A percentile compares a stretch with the other conserved stretches of the same genome.
These are phyloP conservation scores for Ceratina calcarata DNA, from an alignment of 1,140 invertebrate species.

Conservation along the genomic window DNA sequence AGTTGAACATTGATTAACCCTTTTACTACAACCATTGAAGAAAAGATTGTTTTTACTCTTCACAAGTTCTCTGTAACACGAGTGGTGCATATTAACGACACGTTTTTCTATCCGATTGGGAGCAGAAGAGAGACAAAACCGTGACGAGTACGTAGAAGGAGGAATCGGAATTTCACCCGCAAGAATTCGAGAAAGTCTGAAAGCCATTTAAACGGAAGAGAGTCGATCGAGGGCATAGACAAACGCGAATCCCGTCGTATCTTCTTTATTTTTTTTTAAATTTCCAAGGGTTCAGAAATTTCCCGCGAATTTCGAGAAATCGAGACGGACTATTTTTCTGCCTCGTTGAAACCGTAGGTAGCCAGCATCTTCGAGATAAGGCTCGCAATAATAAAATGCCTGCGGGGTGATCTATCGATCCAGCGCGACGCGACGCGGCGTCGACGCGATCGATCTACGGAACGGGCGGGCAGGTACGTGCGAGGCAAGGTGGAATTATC, in stretches of 20 bases:
- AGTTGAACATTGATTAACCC: too few species aligned
- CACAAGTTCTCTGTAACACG: too few species aligned
- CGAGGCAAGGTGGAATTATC: constrained; percentile 73
- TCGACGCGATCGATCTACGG: constrained; percentile 55
- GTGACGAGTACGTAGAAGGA: not conserved
- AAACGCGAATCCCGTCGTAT: constrained; percentile 54
- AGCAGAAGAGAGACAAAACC: too few species aligned
- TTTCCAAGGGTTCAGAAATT: constrained; percentile 57
- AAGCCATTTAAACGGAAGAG: not conserved
- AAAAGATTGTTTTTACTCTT: too few species aligned
- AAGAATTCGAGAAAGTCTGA: constrained; percentile 32
- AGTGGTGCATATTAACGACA: too few species aligned
- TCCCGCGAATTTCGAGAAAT: constrained; percentile 61
- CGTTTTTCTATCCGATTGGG: too few species aligned
- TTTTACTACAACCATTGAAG: too few species aligned
- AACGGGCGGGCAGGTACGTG: constrained; percentile 39
- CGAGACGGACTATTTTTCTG: constrained; percentile 54
- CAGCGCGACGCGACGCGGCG: constrained; percentile 24
- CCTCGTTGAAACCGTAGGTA: constrained; percentile 29
- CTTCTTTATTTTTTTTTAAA: constrained; percentile 47
- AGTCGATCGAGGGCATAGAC: constrained; percentile 10
- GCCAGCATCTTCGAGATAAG: constrained; percentile 26
- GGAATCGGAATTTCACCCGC: constrained; percentile 17
- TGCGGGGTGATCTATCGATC: constrained; percentile 68
- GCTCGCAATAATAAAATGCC: constrained; percentile 66